Base-by-base conservation (phyloP, 2,797 vertebrate species). In the Parambassis ranga region DNA sequence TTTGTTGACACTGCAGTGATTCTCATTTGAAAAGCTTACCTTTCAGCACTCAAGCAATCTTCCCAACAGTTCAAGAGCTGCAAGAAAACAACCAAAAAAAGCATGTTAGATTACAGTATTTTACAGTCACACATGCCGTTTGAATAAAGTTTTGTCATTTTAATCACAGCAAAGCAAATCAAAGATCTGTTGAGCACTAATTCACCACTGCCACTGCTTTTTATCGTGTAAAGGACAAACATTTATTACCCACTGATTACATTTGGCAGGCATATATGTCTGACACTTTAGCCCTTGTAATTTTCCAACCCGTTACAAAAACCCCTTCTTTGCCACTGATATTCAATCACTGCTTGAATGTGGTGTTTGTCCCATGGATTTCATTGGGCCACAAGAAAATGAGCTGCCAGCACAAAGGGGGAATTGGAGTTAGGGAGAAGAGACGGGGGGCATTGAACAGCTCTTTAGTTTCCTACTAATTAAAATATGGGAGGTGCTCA, bases 41-140 rank as follows among this genome's bases (percentile, higher is more conserved):
- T 91, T 89, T 90, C 77, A 87, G 87, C 78, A 42, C 88, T 87
- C 89, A 90, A 90, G 87, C 84, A 70, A 81, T 62, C 75, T 22
- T 75, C 81, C 87, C 65, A 48, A 61, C 20, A 83, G 69, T 84
- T 90, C 63, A 87, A 87, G 79, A 90, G 89, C 91, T 92, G 88
- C 36, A 55, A 28, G 49, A 66, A 2, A 42, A 78, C 10, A 27
- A 28, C 16, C 46, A 42, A 8, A n/a, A 56, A 31, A 65, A n/a
- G 59, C 16, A 68, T 0, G 20, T 85, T 66, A 63, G 71, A 46
- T 61, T 22, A 37, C 10, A 49, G 13, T 47, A 32, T 13, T 41
- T 30, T 46, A 31, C 16, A 4, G 4, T 23, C 43, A 24, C 46
- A 49, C 52, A 56, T 23, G 15, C 47, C 51, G 41, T 15, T 35